Percentiles rank a stretch among this genome's conserved stretches.
Conservation (phyloP, 2,797 vertebrate genomes). For the Sparus aurata region DNA sequence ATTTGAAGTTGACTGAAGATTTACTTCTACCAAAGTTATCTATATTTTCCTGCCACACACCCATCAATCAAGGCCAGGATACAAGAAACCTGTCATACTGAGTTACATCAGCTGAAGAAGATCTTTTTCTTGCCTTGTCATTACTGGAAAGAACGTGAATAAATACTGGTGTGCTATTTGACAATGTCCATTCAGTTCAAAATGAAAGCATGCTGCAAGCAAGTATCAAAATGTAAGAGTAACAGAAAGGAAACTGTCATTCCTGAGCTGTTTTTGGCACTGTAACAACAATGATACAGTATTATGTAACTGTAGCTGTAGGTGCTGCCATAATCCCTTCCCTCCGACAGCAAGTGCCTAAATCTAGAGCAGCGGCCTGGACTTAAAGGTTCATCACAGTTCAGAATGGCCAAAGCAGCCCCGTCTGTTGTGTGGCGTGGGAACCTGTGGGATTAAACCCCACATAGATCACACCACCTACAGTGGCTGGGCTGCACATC, state of each 20-base stretch:
- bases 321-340: conserved; percentile 72
- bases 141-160: neutral
- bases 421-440: conserved; percentile 25
- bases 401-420: conserved; percentile 63
- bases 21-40: conserved; percentile 10
- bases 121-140: neutral
- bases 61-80: conserved; percentile 27
- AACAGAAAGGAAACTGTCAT: conserved; percentile 32
- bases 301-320: conserved; percentile 66
- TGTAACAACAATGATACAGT: conserved; percentile 14
- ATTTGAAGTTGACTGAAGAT: conserved; percentile 58
- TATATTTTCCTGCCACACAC: conserved; percentile 12
- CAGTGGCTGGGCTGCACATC: conserved; percentile 53
- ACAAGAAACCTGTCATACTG: conserved; percentile 12
- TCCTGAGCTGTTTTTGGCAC: conserved; percentile 25
- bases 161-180: neutral
- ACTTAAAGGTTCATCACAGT: conserved; percentile 79
- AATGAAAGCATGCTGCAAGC: neutral
- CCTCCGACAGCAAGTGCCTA: conserved; percentile 65
- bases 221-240: conserved; percentile 5
- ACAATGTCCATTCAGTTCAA: neutral
- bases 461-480: conserved; percentile 28
- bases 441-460: conserved; percentile 55
- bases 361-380: conserved; percentile 69
- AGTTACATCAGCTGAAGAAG: conserved; percentile 3